Conservation (phyloP, 2,888 invertebrate species). For the Chrysotoxum bicinctum region DNA sequence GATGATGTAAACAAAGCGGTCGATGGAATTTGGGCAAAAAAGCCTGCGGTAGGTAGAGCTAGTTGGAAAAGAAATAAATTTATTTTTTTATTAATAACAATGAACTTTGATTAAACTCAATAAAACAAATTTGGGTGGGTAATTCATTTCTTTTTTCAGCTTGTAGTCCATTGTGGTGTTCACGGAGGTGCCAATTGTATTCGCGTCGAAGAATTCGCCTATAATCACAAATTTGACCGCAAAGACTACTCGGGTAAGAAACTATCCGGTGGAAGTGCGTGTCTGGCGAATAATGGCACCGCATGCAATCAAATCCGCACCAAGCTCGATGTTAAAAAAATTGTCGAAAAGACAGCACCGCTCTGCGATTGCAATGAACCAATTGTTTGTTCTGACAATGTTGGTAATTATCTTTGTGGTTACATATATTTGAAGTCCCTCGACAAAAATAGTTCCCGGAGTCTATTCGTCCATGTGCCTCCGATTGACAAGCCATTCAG, state of each 20-base stretch:
- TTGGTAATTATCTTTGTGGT: constrained; percentile 88
- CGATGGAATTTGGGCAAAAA: constrained; percentile 85
- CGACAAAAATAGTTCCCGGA: constrained; percentile 83
- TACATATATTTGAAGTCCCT: constrained; percentile 89
- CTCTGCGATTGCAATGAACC: constrained; percentile 75
- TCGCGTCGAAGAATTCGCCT: constrained; percentile 79
- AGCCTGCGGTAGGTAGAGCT: constrained; percentile 83
- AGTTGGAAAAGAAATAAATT: neutral
- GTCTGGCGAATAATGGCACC: constrained; percentile 74
- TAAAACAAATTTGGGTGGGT: neutral
- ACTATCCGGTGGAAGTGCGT: constrained; percentile 74
- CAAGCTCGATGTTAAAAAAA: constrained; percentile 80
- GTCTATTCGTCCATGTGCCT: constrained; percentile 91
- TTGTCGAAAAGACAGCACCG: constrained; percentile 78
- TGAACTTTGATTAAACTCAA: neutral
- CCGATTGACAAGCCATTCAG: constrained; percentile 85
- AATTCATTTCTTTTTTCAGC: constrained; percentile 70
- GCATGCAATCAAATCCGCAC: constrained; percentile 76
- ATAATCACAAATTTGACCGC: constrained; percentile 79
- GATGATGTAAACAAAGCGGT: constrained; percentile 84
- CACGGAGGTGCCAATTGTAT: constrained; percentile 78
- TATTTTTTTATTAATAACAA: neutral
- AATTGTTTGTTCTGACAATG: constrained; percentile 76
- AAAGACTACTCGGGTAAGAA: constrained; percentile 78
- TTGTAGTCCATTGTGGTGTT: constrained; percentile 81